These are phyloP conservation scores for Chrysochloris asiatica DNA, from an alignment of 2,113 vertebrate species.

Conservation along the genomic window DNA sequence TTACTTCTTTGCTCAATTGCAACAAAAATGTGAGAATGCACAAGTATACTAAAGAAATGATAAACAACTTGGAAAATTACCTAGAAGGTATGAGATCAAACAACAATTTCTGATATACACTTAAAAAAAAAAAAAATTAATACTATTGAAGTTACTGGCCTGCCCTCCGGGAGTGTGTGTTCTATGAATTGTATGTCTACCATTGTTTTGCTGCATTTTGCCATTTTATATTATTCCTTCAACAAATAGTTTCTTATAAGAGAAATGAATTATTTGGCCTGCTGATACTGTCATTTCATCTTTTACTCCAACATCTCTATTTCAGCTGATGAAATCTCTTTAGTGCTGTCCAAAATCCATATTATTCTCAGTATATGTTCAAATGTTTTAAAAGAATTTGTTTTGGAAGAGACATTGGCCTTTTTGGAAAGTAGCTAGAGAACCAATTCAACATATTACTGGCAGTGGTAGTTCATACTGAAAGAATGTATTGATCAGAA, in stretches of 20 bases:
- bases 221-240: background rate
- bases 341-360: background rate
- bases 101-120: background rate
- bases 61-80: background rate
- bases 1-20: background rate
- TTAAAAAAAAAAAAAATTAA: background rate
- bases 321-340: background rate
- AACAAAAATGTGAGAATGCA: background rate
- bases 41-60: background rate
- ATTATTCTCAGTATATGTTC: background rate
- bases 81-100: background rate
- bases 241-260: background rate
- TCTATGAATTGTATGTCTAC: background rate
- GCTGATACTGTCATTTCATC: background rate
- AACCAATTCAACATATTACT: background rate
- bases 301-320: background rate
- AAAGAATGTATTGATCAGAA: background rate
- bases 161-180: background rate
- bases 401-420: constrained; percentile 1
- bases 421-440: background rate
- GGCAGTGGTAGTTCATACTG: background rate
- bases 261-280: background rate
- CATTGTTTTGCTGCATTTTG: background rate
- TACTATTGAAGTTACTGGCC: background rate
- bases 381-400: constrained; percentile 32